Percentiles rank a stretch among this genome's conserved stretches.
phyloP scores from a whole-genome alignment of 1,140 invertebrate genomes.

The Drosophila ercepeae region DNA sequence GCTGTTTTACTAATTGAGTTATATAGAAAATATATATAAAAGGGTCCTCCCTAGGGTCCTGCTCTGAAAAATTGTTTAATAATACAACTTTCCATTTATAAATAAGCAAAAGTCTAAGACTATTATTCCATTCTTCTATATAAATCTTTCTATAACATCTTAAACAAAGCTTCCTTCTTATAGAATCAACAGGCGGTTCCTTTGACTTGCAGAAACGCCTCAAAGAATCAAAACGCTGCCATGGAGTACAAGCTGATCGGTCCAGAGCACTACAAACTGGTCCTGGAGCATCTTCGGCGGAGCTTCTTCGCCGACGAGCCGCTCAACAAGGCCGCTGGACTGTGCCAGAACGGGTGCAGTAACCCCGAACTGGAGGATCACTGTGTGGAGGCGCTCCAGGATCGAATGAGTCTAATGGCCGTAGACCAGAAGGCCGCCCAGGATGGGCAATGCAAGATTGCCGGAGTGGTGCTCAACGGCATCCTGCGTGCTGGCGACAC shows the following conservation, averaged over 20 bases:
- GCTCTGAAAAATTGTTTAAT: too few relatives aligned
- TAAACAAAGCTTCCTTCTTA: too few relatives aligned
- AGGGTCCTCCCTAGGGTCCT: neutral
- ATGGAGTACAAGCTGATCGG: conserved; percentile 85
- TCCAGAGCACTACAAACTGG: conserved; percentile 85
- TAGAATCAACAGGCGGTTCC: too few relatives aligned
- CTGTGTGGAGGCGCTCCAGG: conserved; percentile 88
- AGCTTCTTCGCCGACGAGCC: conserved; percentile 93
- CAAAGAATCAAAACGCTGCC: neutral
- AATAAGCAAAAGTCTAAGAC: too few relatives aligned
- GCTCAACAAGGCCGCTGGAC: conserved; percentile 89
- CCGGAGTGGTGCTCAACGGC: conserved; percentile 88
- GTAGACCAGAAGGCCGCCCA: conserved; percentile 52
- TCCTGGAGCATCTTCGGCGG: conserved; percentile 88
- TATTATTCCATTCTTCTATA: too few relatives aligned
- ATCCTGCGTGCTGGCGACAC: conserved; percentile 86
- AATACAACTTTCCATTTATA: too few relatives aligned
- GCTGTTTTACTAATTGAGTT: neutral
- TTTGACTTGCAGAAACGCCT: neutral
- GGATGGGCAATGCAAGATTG: conserved; percentile 85
- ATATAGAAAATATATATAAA: neutral
- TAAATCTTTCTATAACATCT: too few relatives aligned
- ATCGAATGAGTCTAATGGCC: conserved; percentile 90
- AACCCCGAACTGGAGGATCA: conserved; percentile 90
- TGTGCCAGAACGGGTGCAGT: conserved; percentile 87